Base-by-base conservation (phyloP, 1,140 invertebrate species). In the Lepidurus apus region DNA sequence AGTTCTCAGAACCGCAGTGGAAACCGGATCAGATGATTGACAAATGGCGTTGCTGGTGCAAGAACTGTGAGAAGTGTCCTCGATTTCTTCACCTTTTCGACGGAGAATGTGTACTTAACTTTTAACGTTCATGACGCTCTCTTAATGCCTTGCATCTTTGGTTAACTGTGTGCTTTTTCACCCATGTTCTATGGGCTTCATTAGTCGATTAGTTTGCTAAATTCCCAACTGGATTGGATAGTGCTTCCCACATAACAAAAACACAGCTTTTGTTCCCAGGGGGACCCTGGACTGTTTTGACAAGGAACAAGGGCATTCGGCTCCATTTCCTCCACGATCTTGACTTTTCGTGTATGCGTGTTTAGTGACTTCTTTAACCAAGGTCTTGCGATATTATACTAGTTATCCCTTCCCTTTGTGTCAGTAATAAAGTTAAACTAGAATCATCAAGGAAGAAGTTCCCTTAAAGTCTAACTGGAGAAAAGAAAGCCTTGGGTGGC, bases 21-120 rank as follows among this genome's bases (percentile, higher is more conserved):
- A n/a, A 65, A 65, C 53, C 53, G 53, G 53, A 65, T 65, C 53
- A 65, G 53, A 65, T 65, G 53, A 65, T 65, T 65, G 53, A 65
- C 53, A n/a, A 65, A 65, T 65, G 53, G 53, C 53, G 53, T 65
- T 65, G 53, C 17, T 65, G 53, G 53, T 21, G 53, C 53, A 65
- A 65, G 53, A 65, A 17, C 53, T 65, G 53, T 65, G 13, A 17
- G 53, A 11, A 11, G 53, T 65, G 53, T 65, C 53, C 53, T 65
- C 17, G 53, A 65, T 65, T 65, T 13, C 53, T 65, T 65, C 53
- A 65, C 13, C 45, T 65, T 65, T 65, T 65, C 53, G n/a, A 17
- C 53, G 53, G 17, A 13, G 21, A 65, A 65, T 17, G 21, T 65
- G 53, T 65, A 65, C 53, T 65, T 65, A 65, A 65, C 53, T 65